Conservation (phyloP, 2,113 vertebrate species). For the Hippotragus niger region DNA sequence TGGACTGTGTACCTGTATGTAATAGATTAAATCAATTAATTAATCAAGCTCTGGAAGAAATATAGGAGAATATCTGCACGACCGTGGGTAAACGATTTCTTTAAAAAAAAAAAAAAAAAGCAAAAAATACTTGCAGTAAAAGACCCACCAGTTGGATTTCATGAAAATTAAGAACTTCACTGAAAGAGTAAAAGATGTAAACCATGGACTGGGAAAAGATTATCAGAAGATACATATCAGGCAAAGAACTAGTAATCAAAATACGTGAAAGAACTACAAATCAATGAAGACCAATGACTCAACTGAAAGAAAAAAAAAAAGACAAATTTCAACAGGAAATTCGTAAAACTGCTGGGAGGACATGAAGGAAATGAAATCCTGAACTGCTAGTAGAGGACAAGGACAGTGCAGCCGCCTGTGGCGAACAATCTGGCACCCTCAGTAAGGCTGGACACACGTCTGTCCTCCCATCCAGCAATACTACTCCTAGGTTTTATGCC, state of each 20-base stretch:
- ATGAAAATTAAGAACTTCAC: background rate
- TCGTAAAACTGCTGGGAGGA: background rate
- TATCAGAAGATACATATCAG: background rate
- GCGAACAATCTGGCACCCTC: fast-evolving
- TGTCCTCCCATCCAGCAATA: background rate
- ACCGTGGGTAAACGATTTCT: background rate
- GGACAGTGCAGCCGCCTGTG: fast-evolving
- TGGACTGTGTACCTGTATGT: background rate
- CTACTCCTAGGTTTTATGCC: background rate
- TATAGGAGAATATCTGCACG: background rate
- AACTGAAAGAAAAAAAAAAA: background rate
- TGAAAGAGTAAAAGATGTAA: background rate
- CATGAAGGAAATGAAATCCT: fast-evolving
- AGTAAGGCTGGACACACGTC: fast-evolving
- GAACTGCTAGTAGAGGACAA: fast-evolving
- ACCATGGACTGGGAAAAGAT: background rate
- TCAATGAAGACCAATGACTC: background rate
- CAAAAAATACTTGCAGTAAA: background rate
- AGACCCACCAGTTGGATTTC: background rate
- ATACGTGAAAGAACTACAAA: background rate
- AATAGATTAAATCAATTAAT: too few relatives aligned
- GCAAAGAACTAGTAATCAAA: background rate
- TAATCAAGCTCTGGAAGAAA: background rate
- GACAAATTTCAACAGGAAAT: background rate
- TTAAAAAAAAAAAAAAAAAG: background rate